These are phyloP conservation scores for Fukomys damarensis DNA, from an alignment of 2,113 vertebrate genomes.

Conservation along the genomic window DNA sequence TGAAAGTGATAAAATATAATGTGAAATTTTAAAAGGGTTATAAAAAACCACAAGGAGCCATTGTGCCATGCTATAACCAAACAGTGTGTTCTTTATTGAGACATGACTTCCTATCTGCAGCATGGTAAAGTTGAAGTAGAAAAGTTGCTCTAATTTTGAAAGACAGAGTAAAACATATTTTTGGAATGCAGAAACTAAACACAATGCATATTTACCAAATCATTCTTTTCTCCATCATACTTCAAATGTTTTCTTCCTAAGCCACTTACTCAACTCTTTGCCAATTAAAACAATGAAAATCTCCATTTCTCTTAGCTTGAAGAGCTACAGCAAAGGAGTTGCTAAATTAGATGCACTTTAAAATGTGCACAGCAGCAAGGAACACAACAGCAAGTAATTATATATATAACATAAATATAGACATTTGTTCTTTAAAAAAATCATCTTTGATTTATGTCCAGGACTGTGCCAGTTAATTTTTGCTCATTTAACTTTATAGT, in stretches of 20 bases:
- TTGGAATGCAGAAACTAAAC: slow-evolving; percentile 87
- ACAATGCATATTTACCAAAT: slow-evolving; percentile 75
- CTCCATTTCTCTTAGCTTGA: slow-evolving; percentile 23
- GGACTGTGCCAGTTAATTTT: slow-evolving; percentile 49
- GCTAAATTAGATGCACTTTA: background rate
- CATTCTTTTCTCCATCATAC: slow-evolving; percentile 49
- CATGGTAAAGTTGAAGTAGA: slow-evolving; percentile 85
- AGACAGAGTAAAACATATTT: slow-evolving; percentile 88
- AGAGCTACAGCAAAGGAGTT: slow-evolving; percentile 33
- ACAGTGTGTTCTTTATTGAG: slow-evolving; percentile 89
- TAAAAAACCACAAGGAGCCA: slow-evolving; percentile 80
- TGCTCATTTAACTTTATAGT: slow-evolving; percentile 62
- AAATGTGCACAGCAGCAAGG: background rate
- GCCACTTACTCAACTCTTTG: slow-evolving; percentile 20
- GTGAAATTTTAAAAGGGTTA: slow-evolving; percentile 78
- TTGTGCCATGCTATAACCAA: slow-evolving; percentile 81
- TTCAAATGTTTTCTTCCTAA: slow-evolving; percentile 55
- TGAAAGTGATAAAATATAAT: slow-evolving; percentile 76
- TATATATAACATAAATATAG: background rate
- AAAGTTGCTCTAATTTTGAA: slow-evolving; percentile 86
- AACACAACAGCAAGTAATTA: background rate
- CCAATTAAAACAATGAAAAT: slow-evolving; percentile 70
- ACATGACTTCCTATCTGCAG: slow-evolving; percentile 86
- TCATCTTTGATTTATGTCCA: slow-evolving; percentile 52
- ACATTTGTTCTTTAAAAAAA: background rate